These are phyloP conservation scores for Lampris incognitus DNA, from an alignment of 2,113 vertebrate species.

Conservation along the genomic window DNA sequence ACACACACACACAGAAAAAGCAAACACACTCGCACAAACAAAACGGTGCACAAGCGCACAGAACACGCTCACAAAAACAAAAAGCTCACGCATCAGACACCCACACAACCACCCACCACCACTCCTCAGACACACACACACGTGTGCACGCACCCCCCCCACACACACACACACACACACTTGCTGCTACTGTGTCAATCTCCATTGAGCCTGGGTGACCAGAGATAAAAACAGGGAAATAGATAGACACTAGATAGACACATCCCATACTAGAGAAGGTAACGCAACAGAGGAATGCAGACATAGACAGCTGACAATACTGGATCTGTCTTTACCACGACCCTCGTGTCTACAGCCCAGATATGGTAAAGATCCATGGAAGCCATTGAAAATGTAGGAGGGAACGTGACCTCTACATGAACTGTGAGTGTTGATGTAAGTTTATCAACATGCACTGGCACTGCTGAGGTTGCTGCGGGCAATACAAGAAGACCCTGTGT, in stretches of 20 bases:
- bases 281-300: slow-evolving; percentile 76
- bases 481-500: slow-evolving; percentile 65
- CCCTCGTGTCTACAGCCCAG: slow-evolving; percentile 72
- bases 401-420: slow-evolving; percentile 81
- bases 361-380: slow-evolving; percentile 82
- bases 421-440: slow-evolving; percentile 81
- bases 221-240: slow-evolving; percentile 20
- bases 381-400: slow-evolving; percentile 78
- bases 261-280: slow-evolving; percentile 62
- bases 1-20: neutral
- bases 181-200: slow-evolving; percentile 38
- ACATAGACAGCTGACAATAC: slow-evolving; percentile 82
- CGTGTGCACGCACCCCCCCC: neutral
- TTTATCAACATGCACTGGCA: slow-evolving; percentile 81
- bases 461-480: slow-evolving; percentile 83
- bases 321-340: slow-evolving; percentile 81
- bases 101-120: slow-evolving; percentile 28
- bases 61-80: slow-evolving; percentile 41
- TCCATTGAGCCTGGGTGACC: slow-evolving; percentile 63
- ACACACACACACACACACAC: slow-evolving; percentile 43
- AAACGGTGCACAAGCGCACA: slow-evolving; percentile 29
- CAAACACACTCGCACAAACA: slow-evolving; percentile 23
- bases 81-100: slow-evolving; percentile 34
- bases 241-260: slow-evolving; percentile 44
- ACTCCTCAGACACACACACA: neutral